A percentile compares a stretch with the other conserved stretches of the same genome.
phyloP scores from a whole-genome alignment of 23 tunicate species.

The Botrylloides violaceus region DNA sequence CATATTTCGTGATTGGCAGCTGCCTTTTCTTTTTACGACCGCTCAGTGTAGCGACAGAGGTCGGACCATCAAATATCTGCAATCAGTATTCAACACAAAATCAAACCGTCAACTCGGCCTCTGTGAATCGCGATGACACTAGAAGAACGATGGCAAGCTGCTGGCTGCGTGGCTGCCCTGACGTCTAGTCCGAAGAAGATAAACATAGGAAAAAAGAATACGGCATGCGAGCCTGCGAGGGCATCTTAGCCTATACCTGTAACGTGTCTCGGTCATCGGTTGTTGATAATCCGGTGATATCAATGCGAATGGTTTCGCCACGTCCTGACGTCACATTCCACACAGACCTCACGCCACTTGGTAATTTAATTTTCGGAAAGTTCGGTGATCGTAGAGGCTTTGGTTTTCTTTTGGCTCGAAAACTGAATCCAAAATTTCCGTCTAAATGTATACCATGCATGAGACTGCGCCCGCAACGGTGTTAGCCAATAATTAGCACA shows the following conservation, averaged over 20 bases:
- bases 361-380: neutral
- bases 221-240: neutral
- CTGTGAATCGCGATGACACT: no score
- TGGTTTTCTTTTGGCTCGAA: neutral
- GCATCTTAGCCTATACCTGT: no score
- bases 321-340: neutral
- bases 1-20: neutral
- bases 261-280: neutral
- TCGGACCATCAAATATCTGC: neutral
- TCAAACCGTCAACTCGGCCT: no score
- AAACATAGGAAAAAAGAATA: neutral
- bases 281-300: neutral
- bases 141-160: no score
- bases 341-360: neutral
- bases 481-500: no score
- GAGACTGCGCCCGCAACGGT: no score
- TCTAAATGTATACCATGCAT: no score
- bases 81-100: neutral
- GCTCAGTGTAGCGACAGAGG: neutral
- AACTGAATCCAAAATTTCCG: conserved; percentile 1
- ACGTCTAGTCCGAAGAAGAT: no score
- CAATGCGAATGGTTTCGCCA: neutral
- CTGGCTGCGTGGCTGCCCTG: no score
- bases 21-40: neutral
- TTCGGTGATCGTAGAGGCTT: neutral